Evolutionary conservation across 2,797 vertebrate genomes (phyloP), one percentile per base, ranked within the genome.

Genomic region (Ataeniobius toweri): DNA sequence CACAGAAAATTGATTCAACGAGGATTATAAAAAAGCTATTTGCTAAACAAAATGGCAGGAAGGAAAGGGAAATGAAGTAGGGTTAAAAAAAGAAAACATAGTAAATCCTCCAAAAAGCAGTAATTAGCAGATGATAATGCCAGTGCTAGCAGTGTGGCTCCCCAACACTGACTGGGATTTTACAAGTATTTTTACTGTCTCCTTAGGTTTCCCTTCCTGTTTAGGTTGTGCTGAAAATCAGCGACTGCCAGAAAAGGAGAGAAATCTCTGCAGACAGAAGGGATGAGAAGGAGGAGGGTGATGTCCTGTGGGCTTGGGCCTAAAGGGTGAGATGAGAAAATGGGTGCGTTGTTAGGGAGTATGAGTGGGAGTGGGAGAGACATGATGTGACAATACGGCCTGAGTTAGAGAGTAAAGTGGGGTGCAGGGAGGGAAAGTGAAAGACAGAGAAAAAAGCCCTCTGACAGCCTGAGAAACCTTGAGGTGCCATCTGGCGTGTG

Each of bases 401-500:
- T 71, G 85, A 83, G 85, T 80, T 74, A 74, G 79, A 71, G 80
- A 86, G 79, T 83, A 77, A 85, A 79, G 74, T 75, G 58, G 78
- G 75, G 56, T 80, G 79, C 78, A 82, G 86, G 80, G 84, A 84
- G 85, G 82, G 81, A 84, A 78, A 77, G 75, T 67, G 78, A 75
- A 59, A 75, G 63, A 77, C 80, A 79, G 74, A 80, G 79, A 81
- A 82, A 84, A 81, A 83, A 56, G 83, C 73, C 65, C 83, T 89
- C 79, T 92, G 93, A 95, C 94, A 93, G 93, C 94, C 94, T 95
- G 95, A 96, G 94, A 96, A 96, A 94, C 86, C 90, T 86, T 90
- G 90, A 93, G 92, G 92, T 95, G 93, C 94, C 94, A 96, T 96
- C 94, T 96, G 95, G 94, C 59, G 71, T 90, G 90, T 88, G 91